Percentiles rank a stretch among this genome's conserved stretches.
These are phyloP conservation scores for Epinotia nisella DNA, from an alignment of 2,888 invertebrate genomes.

Conservation along the genomic window DNA sequence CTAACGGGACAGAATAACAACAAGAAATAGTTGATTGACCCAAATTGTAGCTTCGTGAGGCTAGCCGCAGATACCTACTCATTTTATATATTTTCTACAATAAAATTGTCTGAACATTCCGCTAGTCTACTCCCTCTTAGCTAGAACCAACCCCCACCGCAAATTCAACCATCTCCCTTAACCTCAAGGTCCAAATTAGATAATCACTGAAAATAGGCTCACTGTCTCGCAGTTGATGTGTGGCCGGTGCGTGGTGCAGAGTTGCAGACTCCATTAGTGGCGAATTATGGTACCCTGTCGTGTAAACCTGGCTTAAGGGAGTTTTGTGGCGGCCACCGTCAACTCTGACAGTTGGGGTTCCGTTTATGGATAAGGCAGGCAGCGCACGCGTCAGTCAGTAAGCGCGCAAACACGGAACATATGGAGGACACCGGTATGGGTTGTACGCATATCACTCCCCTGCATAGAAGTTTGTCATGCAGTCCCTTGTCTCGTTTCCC, in stretches of 20 bases:
- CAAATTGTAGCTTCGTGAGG: no score
- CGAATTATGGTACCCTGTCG: slow-evolving; percentile 74
- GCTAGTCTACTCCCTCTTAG: slow-evolving; percentile 52
- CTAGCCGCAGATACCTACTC: background rate
- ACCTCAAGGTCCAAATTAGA: slow-evolving; percentile 56
- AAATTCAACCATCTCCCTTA: slow-evolving; percentile 47
- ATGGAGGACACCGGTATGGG: no score
- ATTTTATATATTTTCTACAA: background rate
- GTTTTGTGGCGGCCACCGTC: slow-evolving; percentile 62
- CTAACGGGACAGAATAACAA: no score
- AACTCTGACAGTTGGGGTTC: background rate
- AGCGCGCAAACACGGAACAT: background rate
- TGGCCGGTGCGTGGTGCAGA: slow-evolving; percentile 74
- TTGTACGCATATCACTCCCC: no score
- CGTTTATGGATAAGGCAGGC: background rate
- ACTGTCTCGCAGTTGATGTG: slow-evolving; percentile 71
- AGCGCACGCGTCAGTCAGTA: background rate
- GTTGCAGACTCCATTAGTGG: slow-evolving; percentile 76
- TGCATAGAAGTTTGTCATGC: no score
- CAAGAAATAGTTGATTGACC: no score
- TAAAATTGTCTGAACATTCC: slow-evolving; percentile 25
- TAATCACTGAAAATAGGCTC: slow-evolving; percentile 49
- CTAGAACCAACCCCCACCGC: slow-evolving; percentile 46
- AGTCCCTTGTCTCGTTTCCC: no score
- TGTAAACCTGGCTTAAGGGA: slow-evolving; percentile 58